phyloP scores from a whole-genome alignment of 2,797 vertebrate species.

The Mus spretus region DNA sequence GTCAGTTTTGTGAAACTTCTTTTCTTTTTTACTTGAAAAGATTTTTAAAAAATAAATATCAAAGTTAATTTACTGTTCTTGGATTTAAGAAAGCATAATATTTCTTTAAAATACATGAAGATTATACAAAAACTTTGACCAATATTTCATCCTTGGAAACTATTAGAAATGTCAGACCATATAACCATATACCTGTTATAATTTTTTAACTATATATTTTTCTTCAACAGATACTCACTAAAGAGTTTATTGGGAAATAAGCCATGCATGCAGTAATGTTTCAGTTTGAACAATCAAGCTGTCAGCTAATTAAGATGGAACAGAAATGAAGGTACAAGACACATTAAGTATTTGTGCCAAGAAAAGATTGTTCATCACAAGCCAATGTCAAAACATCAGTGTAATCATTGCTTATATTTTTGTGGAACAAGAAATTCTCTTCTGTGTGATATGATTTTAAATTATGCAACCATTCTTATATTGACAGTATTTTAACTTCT shows the following conservation, averaged over 20 bases:
- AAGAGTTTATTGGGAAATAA: neutral
- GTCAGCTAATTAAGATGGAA: neutral
- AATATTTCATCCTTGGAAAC: neutral
- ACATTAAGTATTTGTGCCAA: neutral
- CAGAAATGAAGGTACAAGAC: neutral
- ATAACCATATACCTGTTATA: neutral
- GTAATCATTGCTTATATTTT: neutral
- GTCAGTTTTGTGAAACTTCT: neutral
- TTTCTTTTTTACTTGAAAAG: neutral
- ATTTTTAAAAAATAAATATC: neutral
- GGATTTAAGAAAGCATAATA: neutral
- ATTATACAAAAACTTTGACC: neutral
- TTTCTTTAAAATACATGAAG: neutral
- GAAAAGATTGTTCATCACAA: neutral
- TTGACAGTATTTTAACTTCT: neutral
- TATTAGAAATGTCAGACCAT: neutral
- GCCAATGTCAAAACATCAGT: neutral
- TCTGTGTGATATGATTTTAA: neutral
- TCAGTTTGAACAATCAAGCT: neutral
- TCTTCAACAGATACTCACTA: neutral
- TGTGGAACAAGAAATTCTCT: neutral
- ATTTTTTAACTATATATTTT: neutral
- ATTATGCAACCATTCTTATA: neutral
- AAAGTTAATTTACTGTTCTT: neutral
- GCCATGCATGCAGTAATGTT: neutral